Conservation (phyloP, 2,113 vertebrate species). For the Tamias sibiricus region DNA sequence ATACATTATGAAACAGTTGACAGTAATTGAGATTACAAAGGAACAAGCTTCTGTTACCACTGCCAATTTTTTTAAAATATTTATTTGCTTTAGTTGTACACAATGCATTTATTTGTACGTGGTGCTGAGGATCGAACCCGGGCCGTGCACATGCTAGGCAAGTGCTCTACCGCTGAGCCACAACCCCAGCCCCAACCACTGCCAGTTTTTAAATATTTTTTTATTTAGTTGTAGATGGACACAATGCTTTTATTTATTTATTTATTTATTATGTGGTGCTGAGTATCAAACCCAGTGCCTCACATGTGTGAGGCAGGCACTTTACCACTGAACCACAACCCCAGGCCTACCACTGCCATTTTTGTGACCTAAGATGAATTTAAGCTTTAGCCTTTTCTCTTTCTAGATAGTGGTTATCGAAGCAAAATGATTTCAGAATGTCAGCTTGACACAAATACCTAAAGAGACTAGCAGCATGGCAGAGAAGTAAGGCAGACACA, state of each 20-base stretch:
- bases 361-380: conserved; percentile 30
- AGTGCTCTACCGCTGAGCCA: too few species aligned
- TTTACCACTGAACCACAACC: too few species aligned
- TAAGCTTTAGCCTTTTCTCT: background rate
- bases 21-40: background rate
- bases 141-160: too few species aligned
- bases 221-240: too few species aligned
- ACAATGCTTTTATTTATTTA: too few species aligned
- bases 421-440: conserved; percentile 4
- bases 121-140: too few species aligned
- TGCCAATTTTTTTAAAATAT: background rate
- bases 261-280: too few species aligned
- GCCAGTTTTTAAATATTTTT: too few species aligned
- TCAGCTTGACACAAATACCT: background rate
- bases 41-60: background rate
- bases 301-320: too few species aligned
- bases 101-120: too few species aligned
- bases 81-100: too few species aligned
- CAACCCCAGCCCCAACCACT: background rate
- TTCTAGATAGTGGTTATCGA: background rate
- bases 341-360: background rate
- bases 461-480: background rate
- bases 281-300: too few species aligned
- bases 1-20: background rate
- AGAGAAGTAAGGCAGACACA: background rate